phyloP scores from a whole-genome alignment of 2,888 invertebrate genomes.

The Dermolepida albohirtum region DNA sequence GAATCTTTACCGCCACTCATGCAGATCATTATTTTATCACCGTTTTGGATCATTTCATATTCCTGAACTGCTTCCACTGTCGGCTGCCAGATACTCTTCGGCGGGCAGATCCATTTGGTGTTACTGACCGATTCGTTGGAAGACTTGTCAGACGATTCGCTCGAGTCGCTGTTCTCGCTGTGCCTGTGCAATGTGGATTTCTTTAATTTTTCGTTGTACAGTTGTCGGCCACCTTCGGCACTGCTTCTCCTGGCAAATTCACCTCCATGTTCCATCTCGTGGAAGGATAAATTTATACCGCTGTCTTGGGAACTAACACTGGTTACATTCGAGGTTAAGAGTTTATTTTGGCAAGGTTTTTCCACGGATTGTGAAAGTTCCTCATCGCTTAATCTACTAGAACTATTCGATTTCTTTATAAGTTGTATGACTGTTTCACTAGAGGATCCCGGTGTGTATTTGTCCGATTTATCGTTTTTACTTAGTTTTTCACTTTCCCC shows the following conservation, averaged over 20 bases:
- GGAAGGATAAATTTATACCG: constrained; percentile 80
- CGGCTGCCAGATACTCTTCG: constrained; percentile 85
- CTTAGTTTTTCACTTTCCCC: constrained; percentile 55
- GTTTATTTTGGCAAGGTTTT: constrained; percentile 67
- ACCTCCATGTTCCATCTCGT: constrained; percentile 70
- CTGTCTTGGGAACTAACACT: constrained; percentile 83
- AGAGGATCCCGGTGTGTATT: constrained; percentile 60
- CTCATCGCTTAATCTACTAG: constrained; percentile 72
- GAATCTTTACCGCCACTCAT: constrained; percentile 88
- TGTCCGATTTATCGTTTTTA: constrained; percentile 51
- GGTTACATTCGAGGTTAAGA: constrained; percentile 74
- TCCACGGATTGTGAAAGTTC: constrained; percentile 59
- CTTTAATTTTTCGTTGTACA: constrained; percentile 55
- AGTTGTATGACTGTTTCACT: constrained; percentile 60
- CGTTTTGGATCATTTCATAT: constrained; percentile 85
- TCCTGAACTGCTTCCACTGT: constrained; percentile 85
- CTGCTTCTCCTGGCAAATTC: constrained; percentile 57
- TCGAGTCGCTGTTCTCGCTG: constrained; percentile 56
- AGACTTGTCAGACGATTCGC: constrained; percentile 51
- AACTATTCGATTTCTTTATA: constrained; percentile 69
- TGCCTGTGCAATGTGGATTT: constrained; percentile 59
- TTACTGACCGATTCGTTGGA: constrained; percentile 63
- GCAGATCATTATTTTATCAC: constrained; percentile 86
- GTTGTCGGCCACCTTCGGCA: constrained; percentile 58
- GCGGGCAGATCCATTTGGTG: constrained; percentile 79